Conservation (phyloP, 2,888 invertebrate genomes). For the Dolichomitus sp. region DNA sequence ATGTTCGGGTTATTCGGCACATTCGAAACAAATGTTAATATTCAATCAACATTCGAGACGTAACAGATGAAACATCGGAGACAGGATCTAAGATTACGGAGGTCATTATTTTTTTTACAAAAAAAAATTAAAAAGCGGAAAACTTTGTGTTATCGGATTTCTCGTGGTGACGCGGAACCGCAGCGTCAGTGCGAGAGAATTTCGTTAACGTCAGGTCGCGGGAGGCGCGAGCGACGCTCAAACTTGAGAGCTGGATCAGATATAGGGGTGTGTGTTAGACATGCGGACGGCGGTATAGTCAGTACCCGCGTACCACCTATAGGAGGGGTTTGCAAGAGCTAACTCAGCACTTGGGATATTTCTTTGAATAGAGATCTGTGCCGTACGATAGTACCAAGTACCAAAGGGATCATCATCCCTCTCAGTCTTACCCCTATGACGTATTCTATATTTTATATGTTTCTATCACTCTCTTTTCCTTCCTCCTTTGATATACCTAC, state of each 20-base stretch:
- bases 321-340: conserved; percentile 69
- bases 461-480: conserved; percentile 16
- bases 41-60: too few species aligned
- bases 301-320: conserved; percentile 50
- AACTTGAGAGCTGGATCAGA: conserved; percentile 41
- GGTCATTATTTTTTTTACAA: background rate
- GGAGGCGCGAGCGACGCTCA: conserved; percentile 41
- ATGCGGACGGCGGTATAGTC: background rate
- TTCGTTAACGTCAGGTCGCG: conserved; percentile 71
- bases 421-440: conserved; percentile 34
- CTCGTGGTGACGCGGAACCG: conserved; percentile 1
- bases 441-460: conserved; percentile 7
- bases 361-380: conserved; percentile 84
- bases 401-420: conserved; percentile 60
- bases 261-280: conserved; percentile 34
- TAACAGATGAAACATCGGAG: background rate
- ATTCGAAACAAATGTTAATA: too few species aligned
- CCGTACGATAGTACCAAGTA: conserved; percentile 78
- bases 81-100: background rate
- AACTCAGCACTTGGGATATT: conserved; percentile 81
- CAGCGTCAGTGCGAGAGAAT: conserved; percentile 60
- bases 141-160: conserved; percentile 13
- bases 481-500: background rate
- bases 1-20: too few species aligned
- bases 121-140: conserved; percentile 9